These are phyloP conservation scores for Anableps anableps DNA, from an alignment of 2,797 vertebrate species.

Conservation along the genomic window DNA sequence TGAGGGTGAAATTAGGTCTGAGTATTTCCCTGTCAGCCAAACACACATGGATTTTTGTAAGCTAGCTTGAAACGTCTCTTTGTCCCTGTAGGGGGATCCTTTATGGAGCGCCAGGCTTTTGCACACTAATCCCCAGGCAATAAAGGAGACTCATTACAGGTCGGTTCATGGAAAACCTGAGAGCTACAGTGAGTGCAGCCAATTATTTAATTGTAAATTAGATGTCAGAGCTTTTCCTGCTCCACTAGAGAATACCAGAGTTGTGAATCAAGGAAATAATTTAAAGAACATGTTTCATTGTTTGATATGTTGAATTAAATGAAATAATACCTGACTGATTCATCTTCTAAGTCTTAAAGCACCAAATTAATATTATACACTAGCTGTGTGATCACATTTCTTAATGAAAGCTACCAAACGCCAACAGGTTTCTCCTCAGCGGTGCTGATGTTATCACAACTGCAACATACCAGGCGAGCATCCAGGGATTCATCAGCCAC, in stretches of 20 bases:
- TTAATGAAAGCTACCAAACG: not conserved
- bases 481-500: slow-evolving; percentile 80
- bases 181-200: not conserved
- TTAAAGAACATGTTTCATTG: not conserved
- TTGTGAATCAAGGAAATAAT: not conserved
- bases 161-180: slow-evolving; percentile 30
- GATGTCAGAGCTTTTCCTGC: not conserved
- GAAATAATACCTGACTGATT: not conserved
- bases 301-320: not conserved
- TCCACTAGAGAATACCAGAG: not conserved
- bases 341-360: not conserved
- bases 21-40: not conserved
- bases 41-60: not conserved
- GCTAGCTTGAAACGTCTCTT: slow-evolving; percentile 3
- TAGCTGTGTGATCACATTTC: not conserved
- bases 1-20: not conserved
- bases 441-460: slow-evolving; percentile 85
- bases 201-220: not conserved
- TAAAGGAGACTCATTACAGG: slow-evolving; percentile 83
- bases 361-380: not conserved
- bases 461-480: slow-evolving; percentile 85
- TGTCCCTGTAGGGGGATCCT: slow-evolving; percentile 80
- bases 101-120: slow-evolving; percentile 86
- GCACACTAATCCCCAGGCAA: slow-evolving; percentile 80
- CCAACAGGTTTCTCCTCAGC: slow-evolving; percentile 79